A percentile compares a stretch with the other conserved stretches of the same genome.
Evolutionary conservation across 2,888 invertebrate species (phyloP).

Genomic region (Belgica antarctica): DNA sequence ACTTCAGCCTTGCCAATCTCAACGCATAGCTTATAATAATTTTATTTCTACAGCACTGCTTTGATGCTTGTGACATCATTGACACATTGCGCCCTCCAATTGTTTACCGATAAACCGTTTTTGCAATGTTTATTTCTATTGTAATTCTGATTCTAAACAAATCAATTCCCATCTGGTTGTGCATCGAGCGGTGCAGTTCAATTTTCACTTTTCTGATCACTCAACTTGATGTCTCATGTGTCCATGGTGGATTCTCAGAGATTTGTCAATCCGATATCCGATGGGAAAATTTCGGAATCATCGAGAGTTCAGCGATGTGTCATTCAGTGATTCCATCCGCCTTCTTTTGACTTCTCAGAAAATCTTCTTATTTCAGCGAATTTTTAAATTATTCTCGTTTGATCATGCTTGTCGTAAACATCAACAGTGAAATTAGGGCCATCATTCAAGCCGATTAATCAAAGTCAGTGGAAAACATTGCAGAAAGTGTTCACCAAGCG

Average conservation of each 20-base stretch:
- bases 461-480: slow-evolving; percentile 22
- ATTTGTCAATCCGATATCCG: neutral
- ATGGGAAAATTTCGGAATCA: neutral
- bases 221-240: neutral
- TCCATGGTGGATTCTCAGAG: neutral
- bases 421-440: slow-evolving; percentile 19
- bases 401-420: slow-evolving; percentile 28
- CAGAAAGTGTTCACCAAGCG: slow-evolving; percentile 3
- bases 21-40: no score
- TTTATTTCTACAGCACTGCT: no score
- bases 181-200: neutral
- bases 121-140: slow-evolving; percentile 20
- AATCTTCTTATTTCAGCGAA: neutral
- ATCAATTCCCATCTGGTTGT: neutral
- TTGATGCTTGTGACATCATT: no score
- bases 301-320: neutral
- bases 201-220: slow-evolving; percentile 6
- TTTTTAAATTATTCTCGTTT: slow-evolving; percentile 7
- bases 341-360: neutral
- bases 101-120: slow-evolving; percentile 13
- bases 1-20: no score
- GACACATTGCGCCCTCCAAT: neutral
- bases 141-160: neutral
- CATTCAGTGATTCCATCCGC: neutral
- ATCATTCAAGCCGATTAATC: slow-evolving; percentile 28